Evolutionary conservation across 2,888 invertebrate genomes (phyloP), one percentile per base, ranked within the genome.

Genomic region (Willowsia nigromaculata): DNA sequence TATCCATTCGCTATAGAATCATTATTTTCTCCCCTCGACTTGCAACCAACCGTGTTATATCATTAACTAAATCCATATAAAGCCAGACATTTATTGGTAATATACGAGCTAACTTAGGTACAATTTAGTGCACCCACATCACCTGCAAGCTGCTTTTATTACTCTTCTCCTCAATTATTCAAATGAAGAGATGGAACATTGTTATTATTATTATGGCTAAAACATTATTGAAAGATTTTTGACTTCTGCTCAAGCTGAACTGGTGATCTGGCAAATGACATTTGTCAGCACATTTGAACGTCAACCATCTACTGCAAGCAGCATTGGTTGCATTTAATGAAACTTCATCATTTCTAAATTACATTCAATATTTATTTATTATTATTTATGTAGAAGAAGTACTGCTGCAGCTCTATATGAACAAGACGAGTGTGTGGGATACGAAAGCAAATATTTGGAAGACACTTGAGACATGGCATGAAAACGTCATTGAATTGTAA

Each of bases 11-110:
- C 5, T 22, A 40, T 65, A 43, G 25, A 25, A 47, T 22, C 71
- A 27, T 22, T 50, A 33, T 15, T 50, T 76, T 78, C 76, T 78
- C 50, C 53, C 33, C 53, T 78, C 18, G 30, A 37, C 53, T 30
- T 33, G 33, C 53, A 78, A 37, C 50, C 53, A 47, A 43, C 71
- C 40, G 43, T 74, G 71, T 74, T 74, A 43, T 71, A 81, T 86
- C 86, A 81, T 86, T 86, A 86, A 68, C 80, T 47, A 71, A 62
- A 74, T 37, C 86, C 86, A 40, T 86, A 86, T 86, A 86, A 86
- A 81, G 86, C 15, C n/a, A 68, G 81, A 81, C 68, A 71, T 81
- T 81, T 86, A 86, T 86, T 85, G 78, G 65, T 50, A 85, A 85
- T 78, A 65, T 50, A 78, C 62, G 71, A 62, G 30, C 33, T 85